These are phyloP conservation scores for Trissolcus japonicus DNA, from an alignment of 2,888 invertebrate genomes.

Conservation along the genomic window DNA sequence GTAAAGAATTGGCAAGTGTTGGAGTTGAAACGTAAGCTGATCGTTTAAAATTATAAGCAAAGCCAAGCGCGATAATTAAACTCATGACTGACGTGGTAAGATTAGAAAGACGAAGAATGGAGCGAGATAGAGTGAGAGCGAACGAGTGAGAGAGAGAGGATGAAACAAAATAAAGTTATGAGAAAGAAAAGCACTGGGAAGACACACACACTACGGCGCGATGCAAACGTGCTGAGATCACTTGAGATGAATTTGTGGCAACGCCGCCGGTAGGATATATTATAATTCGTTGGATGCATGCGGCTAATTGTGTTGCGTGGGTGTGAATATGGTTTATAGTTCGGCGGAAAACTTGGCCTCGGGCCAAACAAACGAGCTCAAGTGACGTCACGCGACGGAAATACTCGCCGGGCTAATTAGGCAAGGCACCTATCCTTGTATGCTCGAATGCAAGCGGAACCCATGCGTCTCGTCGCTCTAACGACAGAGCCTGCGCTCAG, in stretches of 20 bases:
- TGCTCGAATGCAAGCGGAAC: conserved; percentile 70
- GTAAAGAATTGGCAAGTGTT: too few species aligned
- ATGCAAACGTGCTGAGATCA: conserved; percentile 33
- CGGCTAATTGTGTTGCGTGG: conserved; percentile 75
- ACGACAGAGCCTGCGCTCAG: conserved; percentile 50
- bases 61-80: conserved; percentile 1
- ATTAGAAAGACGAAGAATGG: conserved; percentile 12
- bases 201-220: conserved; percentile 20
- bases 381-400: conserved; percentile 75
- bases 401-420: conserved; percentile 74
- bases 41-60: conserved; percentile 6
- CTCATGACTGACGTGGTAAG: not conserved
- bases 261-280: conserved; percentile 64
- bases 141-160: conserved; percentile 21
- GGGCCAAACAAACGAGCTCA: conserved; percentile 74
- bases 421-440: conserved; percentile 70
- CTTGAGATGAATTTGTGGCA: conserved; percentile 55
- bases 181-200: conserved; percentile 23
- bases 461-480: conserved; percentile 69
- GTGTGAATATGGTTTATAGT: conserved; percentile 75
- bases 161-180: conserved; percentile 4
- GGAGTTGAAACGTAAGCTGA: too few species aligned
- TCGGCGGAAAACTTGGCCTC: conserved; percentile 73
- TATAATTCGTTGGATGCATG: conserved; percentile 70
- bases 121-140: conserved; percentile 29